Evolutionary conservation across 2,888 invertebrate genomes (phyloP).

Genomic region (Geophilus truncorum): DNA sequence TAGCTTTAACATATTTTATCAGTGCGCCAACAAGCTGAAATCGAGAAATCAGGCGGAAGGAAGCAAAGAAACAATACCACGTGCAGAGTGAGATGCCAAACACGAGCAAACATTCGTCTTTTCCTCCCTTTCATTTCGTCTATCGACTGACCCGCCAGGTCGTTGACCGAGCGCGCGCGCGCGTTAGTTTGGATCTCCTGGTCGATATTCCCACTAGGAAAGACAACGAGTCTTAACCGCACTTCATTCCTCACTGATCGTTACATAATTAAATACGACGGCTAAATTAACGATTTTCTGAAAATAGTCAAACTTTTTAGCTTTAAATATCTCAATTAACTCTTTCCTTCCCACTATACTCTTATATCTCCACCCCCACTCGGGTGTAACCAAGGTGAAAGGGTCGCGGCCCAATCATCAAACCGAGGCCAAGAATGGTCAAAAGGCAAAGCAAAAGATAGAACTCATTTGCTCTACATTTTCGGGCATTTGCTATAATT

Average conservation of each 20-base stretch:
- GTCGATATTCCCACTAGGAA: slow-evolving; percentile 11
- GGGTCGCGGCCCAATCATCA: slow-evolving; percentile 13
- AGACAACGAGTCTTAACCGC: background rate
- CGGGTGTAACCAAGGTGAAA: slow-evolving; percentile 16
- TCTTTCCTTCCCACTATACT: background rate
- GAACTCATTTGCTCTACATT: slow-evolving; percentile 12
- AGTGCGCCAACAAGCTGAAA: no score
- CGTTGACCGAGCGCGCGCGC: background rate
- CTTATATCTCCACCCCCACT: background rate
- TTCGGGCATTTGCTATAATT: background rate
- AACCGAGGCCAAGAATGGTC: slow-evolving; percentile 24
- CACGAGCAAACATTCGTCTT: background rate
- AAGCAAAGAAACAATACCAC: background rate
- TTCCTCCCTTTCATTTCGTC: background rate
- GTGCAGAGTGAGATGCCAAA: background rate
- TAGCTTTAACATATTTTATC: no score
- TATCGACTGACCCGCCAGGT: slow-evolving; percentile 15
- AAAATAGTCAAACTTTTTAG: no score
- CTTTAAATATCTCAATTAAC: background rate
- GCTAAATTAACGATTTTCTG: no score
- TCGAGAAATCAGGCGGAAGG: no score
- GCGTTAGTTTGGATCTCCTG: background rate
- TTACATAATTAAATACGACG: background rate
- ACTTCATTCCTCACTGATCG: background rate
- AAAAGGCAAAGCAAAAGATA: slow-evolving; percentile 25